Conservation (phyloP, 2,797 vertebrate species). For the Hypotaenidia philippensis region DNA sequence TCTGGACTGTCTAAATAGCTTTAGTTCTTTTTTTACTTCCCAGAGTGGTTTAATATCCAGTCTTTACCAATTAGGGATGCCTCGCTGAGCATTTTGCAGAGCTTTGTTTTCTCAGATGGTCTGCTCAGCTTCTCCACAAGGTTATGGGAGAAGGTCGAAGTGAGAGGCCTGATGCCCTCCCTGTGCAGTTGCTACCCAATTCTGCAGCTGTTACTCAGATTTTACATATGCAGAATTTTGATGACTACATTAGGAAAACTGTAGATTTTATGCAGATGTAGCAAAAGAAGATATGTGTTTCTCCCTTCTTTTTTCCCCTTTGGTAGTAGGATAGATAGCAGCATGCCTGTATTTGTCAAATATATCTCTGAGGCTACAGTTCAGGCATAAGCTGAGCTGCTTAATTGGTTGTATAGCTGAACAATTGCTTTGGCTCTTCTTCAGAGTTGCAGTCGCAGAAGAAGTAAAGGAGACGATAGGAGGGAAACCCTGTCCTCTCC, state of each 20-base stretch:
- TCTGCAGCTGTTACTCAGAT: neutral
- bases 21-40: constrained; percentile 38
- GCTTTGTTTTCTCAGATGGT: constrained; percentile 57
- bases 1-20: constrained; percentile 19
- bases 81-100: constrained; percentile 9
- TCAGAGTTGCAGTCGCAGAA: neutral
- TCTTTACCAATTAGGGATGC: constrained; percentile 15
- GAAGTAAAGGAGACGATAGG: neutral
- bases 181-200: neutral
- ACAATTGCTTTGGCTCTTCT: constrained; percentile 6
- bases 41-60: neutral
- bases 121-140: neutral
- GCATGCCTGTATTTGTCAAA: neutral
- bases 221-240: neutral
- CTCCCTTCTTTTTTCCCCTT: neutral
- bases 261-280: neutral
- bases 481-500: neutral
- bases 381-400: neutral
- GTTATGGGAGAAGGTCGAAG: constrained; percentile 12
- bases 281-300: neutral
- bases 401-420: neutral
- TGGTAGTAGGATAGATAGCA: neutral
- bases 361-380: neutral
- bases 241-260: neutral
- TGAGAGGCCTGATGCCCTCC: constrained; percentile 9